Evolutionary conservation across 2,888 invertebrate genomes (phyloP).

Genomic region (Archaeoteleia sp.): DNA sequence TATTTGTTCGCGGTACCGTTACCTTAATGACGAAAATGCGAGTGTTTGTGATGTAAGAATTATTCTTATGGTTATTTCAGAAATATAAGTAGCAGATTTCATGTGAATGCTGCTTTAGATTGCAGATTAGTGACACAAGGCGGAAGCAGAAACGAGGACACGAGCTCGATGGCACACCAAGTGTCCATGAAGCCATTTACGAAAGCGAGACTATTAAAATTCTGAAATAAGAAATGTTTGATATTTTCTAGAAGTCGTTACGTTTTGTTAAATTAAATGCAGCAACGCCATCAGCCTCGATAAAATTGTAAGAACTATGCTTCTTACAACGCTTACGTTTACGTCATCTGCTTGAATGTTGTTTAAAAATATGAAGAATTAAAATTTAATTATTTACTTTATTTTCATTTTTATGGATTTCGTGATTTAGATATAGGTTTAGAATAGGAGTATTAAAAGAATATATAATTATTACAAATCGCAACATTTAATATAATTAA

Average conservation of each 20-base stretch:
- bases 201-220: conserved; percentile 38
- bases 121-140: conserved; percentile 52
- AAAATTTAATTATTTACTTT: too few relatives aligned
- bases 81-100: conserved; percentile 43
- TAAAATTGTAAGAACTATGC: conserved; percentile 12
- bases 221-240: conserved; percentile 27
- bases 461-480: too few relatives aligned
- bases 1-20: neutral
- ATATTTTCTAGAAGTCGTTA: neutral
- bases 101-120: conserved; percentile 49
- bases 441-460: too few relatives aligned
- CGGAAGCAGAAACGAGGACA: conserved; percentile 59
- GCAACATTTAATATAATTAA: too few relatives aligned
- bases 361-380: too few relatives aligned
- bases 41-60: conserved; percentile 25
- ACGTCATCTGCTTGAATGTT: too few relatives aligned
- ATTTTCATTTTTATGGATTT: too few relatives aligned
- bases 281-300: conserved; percentile 9
- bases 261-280: neutral
- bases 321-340: too few relatives aligned
- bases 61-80: conserved; percentile 45
- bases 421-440: too few relatives aligned
- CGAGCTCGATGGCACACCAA: conserved; percentile 48
- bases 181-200: conserved; percentile 48
- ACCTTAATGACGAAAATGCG: conserved; percentile 23